Base-by-base conservation (phyloP, 2,113 vertebrate species). In the Symphodus melops region DNA sequence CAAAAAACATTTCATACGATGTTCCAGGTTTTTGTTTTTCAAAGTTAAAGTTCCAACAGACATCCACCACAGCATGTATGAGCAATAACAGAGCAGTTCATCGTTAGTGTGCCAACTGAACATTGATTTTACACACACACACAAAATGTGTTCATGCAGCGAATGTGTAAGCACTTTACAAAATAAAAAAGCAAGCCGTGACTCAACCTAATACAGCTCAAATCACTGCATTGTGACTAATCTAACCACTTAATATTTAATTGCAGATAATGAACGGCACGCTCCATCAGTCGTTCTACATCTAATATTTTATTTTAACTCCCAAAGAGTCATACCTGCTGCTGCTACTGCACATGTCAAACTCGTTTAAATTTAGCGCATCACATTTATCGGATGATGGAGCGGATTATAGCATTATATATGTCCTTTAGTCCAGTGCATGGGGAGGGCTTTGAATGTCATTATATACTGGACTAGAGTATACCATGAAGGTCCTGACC, bases 191-290 rank as follows among this genome's bases (percentile, higher is more conserved):
- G 72, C 49, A 70, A 33, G 57, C 58, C 36, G 20, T 21, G 41
- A 28, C 66, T 67, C 20, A 56, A 39, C 21, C 19, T 5, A 23
- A 55, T 37, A 52, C 62, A 19, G 21, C 75, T 73, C 61, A 46
- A 51, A 54, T 59, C 42, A 14, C 9, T 23, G 4, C 37, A 55
- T 39, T 19, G 36, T 48, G 62, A 86, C 63, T 73, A 55, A 77
- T 81, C 63, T 65, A n/a, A 11, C 17, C 56, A 61, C 36, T 85
- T 42, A 81, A 77, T 20, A 61, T 49, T 51, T 79, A 70, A 84
- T 53, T 57, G 28, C 14, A 63, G 65, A 62, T 72, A 72, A 82
- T 75, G 67, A 82, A 72, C 1, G 33, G 70, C 68, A 65, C 63
- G 62, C 61, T 77, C 28, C 68, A 78, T 75, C 33, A 23, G 6